Evolutionary conservation across 2,797 vertebrate species (phyloP), one percentile per base, ranked within the genome.

Genomic region (Clarias laeviceps): DNA sequence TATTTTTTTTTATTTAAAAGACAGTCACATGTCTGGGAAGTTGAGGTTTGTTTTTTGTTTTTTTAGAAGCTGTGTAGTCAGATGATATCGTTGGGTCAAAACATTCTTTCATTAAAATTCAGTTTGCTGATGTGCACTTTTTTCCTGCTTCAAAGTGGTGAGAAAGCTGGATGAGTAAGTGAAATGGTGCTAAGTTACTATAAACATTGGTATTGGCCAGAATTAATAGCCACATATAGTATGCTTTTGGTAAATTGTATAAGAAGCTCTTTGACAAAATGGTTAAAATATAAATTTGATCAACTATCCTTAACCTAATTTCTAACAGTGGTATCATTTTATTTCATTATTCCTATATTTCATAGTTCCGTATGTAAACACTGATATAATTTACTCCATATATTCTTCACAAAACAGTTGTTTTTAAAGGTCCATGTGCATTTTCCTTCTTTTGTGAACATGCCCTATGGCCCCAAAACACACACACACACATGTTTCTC

Each of bases 91-190:
- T n/a, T 66, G 34, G 34, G 66, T 74, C 27, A 14, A 37, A 0
- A 7, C 17, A 24, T 37, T 1, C 20, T 68, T 68, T 11, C 20
- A 22, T 24, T 40, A 7, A 61, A 37, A 45, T 64, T 80, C 84
- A 79, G 24, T 83, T 40, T 86, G 76, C 76, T 87, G 59, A 82
- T 86, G 61, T 50, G 9, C 15, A 61, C 11, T 18, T 76, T 82
- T 65, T 76, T 79, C 12, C 37, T 18, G 27, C n/a, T 50, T 68
- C 37, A 80, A 57, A 83, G 72, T 77, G 70, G 40, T 77, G 70
- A 40, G 34, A 80, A 76, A 59, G 37, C 34, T 59, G 50, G 50
- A 72, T 62, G 61, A 29, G 32, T 65, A 76, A 45, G 50, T 84
- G 17, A 54, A 69, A 76, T 64, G 2, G 40, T 50, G 20, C 22